Evolutionary conservation across 2,888 invertebrate genomes (phyloP).

Genomic region (Fragum fragum): DNA sequence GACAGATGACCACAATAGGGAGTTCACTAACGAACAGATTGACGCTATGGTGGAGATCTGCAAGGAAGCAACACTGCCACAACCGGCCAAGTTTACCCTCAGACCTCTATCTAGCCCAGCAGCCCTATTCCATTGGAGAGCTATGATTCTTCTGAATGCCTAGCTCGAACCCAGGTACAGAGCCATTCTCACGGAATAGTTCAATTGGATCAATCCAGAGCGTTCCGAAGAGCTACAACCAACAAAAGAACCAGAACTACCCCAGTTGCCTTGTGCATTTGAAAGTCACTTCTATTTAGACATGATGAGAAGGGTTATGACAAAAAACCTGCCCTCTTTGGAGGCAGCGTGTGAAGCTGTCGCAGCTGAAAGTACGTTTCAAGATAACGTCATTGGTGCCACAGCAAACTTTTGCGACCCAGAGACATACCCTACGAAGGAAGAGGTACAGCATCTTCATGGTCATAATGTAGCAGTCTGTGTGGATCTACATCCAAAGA

Average conservation of each 20-base stretch:
- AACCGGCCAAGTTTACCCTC: background rate
- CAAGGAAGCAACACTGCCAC: background rate
- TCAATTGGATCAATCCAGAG: background rate
- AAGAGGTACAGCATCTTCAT: too few relatives aligned
- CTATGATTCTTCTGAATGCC: slow-evolving; percentile 4
- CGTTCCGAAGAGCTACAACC: too few relatives aligned
- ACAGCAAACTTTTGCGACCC: background rate
- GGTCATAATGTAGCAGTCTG: too few relatives aligned
- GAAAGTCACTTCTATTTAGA: slow-evolving; percentile 8
- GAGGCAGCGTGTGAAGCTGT: background rate
- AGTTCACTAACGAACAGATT: background rate
- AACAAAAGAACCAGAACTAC: background rate
- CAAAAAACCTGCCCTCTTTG: background rate
- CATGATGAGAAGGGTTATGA: background rate
- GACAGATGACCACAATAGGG: slow-evolving; percentile 3
- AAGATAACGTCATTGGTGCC: background rate
- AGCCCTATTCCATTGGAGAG: slow-evolving; percentile 20
- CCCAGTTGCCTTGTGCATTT: background rate
- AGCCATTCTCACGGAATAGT: background rate
- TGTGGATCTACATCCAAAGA: too few relatives aligned
- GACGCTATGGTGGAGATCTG: background rate
- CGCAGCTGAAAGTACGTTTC: background rate
- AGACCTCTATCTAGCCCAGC: background rate
- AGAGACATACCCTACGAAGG: background rate
- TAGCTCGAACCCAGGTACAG: slow-evolving; percentile 6